Evolutionary conservation across 1,140 invertebrate genomes (phyloP).

Genomic region (Caenorhabditis brenneri): DNA sequence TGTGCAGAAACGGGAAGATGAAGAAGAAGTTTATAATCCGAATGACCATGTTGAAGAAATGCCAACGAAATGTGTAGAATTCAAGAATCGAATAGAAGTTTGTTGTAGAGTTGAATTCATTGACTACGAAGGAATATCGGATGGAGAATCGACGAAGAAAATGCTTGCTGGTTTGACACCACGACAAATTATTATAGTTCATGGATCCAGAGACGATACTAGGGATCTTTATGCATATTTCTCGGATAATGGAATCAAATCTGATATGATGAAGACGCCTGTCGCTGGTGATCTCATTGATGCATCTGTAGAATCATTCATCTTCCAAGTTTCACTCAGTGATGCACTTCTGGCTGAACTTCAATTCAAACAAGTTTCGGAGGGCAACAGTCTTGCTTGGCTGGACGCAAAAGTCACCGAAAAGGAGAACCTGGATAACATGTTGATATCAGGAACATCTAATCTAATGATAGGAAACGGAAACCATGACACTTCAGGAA

Average conservation of each 20-base stretch:
- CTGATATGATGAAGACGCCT: slow-evolving; percentile 75
- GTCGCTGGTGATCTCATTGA: slow-evolving; percentile 85
- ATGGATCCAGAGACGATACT: slow-evolving; percentile 77
- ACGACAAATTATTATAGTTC: slow-evolving; percentile 81
- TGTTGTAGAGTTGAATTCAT: slow-evolving; percentile 82
- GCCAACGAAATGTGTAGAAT: slow-evolving; percentile 69
- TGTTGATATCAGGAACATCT: neutral
- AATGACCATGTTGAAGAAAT: slow-evolving; percentile 57
- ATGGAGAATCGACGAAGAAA: slow-evolving; percentile 90
- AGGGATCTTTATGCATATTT: slow-evolving; percentile 77
- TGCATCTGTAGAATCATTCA: slow-evolving; percentile 95
- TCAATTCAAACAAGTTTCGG: slow-evolving; percentile 59
- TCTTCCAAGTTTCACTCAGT: slow-evolving; percentile 83
- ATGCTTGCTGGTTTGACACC: slow-evolving; percentile 76
- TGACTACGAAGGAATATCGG: slow-evolving; percentile 96
- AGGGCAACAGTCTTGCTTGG: slow-evolving; percentile 19
- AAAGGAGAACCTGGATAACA: slow-evolving; percentile 43
- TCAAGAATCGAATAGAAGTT: slow-evolving; percentile 70
- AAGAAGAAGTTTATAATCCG: slow-evolving; percentile 35
- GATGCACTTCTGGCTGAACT: slow-evolving; percentile 67
- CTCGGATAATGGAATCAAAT: slow-evolving; percentile 71
- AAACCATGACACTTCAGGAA: neutral
- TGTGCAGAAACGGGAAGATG: slow-evolving; percentile 44
- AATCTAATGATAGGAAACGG: neutral
- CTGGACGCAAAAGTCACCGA: neutral